Evolutionary conservation across 2,113 vertebrate species (phyloP).

Genomic region (Chionis minor): DNA sequence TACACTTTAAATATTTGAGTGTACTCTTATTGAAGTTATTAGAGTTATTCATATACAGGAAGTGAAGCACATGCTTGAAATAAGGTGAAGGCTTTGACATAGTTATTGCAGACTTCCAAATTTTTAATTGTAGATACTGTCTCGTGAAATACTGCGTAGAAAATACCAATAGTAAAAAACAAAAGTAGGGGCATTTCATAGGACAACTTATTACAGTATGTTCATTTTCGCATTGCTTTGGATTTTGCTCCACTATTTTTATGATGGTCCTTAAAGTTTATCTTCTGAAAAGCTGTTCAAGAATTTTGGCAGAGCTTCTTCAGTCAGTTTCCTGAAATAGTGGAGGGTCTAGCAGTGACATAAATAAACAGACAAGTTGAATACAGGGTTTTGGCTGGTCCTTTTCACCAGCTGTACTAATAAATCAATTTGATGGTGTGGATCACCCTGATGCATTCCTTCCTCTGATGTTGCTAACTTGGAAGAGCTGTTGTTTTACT

Average conservation of each 20-base stretch:
- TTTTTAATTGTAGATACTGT: not conserved
- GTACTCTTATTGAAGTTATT: not conserved
- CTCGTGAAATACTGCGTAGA: not conserved
- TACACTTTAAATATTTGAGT: not conserved
- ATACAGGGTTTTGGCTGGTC: conserved; percentile 34
- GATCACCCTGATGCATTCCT: conserved; percentile 23
- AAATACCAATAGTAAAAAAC: not conserved
- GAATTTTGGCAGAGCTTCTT: not conserved
- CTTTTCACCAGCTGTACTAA: conserved; percentile 60
- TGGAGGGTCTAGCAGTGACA: not conserved
- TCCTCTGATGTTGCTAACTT: conserved; percentile 19
- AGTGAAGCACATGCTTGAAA: not conserved
- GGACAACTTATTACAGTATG: not conserved
- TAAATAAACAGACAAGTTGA: conserved; percentile 57
- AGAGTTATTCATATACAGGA: not conserved
- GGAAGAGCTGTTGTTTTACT: conserved; percentile 35
- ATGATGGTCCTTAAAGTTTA: not conserved
- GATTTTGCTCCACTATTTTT: not conserved
- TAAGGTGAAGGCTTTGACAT: not conserved
- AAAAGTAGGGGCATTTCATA: not conserved
- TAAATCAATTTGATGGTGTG: conserved; percentile 60
- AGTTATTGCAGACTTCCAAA: not conserved
- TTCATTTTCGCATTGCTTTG: not conserved
- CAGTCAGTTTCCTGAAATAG: conserved; percentile 43
- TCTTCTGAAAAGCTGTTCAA: not conserved